Evolutionary conservation across 92 coral and sea anemone species (phyloP).

Genomic region (Epizoanthus fatuus): DNA sequence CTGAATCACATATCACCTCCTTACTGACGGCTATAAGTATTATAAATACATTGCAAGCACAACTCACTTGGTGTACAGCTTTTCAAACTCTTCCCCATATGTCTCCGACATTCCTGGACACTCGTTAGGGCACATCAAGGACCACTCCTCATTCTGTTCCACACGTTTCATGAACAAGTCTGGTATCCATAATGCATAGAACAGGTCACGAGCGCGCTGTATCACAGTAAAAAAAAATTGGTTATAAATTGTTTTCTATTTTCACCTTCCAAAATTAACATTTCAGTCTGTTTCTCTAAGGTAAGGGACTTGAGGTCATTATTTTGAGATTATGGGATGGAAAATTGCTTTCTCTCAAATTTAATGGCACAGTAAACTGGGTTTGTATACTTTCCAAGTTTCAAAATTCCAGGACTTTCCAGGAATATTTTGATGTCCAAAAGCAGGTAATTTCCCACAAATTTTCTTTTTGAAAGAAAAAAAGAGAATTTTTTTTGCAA

Average conservation of each 20-base stretch:
- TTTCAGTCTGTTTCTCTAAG: neutral
- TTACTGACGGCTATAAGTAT: neutral
- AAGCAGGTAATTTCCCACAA: too few relatives aligned
- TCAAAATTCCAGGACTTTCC: too few relatives aligned
- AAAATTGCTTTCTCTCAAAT: too few relatives aligned
- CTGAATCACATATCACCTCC: neutral
- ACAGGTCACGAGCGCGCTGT: constrained; percentile 97
- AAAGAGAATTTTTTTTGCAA: too few relatives aligned
- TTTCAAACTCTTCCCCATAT: constrained; percentile 93
- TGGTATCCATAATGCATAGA: constrained; percentile 97
- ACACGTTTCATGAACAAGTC: constrained; percentile 96
- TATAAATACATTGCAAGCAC: too few relatives aligned
- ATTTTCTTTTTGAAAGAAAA: too few relatives aligned
- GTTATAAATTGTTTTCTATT: neutral
- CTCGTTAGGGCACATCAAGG: constrained; percentile 95
- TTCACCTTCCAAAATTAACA: neutral
- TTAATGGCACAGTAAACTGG: too few relatives aligned
- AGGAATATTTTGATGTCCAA: too few relatives aligned
- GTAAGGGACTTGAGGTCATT: neutral
- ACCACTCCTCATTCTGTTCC: constrained; percentile 87
- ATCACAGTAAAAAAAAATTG: neutral
- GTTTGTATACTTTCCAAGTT: too few relatives aligned
- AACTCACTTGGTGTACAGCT: constrained; percentile 82
- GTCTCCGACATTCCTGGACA: constrained; percentile 94
- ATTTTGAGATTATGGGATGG: too few relatives aligned